A percentile compares a stretch with the other conserved stretches of the same genome.
These are phyloP conservation scores for Helobdella robusta DNA, from an alignment of 2,888 invertebrate genomes.

Conservation along the genomic window DNA sequence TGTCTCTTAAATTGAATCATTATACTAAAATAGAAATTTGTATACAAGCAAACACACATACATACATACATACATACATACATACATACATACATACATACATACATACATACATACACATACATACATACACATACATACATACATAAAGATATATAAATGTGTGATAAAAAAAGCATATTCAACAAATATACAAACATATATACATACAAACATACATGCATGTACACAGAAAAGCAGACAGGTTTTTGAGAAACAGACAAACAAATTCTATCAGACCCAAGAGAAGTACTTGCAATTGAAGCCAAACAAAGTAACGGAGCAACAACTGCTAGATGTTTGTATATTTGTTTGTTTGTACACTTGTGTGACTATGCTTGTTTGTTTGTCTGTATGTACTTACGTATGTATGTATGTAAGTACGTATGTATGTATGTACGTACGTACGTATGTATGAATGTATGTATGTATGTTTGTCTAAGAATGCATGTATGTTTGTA, in stretches of 20 bases:
- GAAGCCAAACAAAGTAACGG: conserved; percentile 49
- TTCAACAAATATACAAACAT: not conserved
- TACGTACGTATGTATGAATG: conserved; percentile 1
- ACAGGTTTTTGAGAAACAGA: conserved; percentile 96
- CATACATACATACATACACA: too few relatives aligned
- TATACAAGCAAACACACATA: too few relatives aligned
- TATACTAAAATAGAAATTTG: too few relatives aligned
- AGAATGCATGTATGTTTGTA: not conserved
- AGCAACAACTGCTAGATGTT: conserved; percentile 50
- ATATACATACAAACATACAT: not conserved
- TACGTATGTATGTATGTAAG: not conserved
- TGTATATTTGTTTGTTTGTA: not conserved
- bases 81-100: too few relatives aligned
- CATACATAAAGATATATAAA: too few relatives aligned
- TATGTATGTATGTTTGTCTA: conserved; percentile 7
- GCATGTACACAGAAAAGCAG: conserved; percentile 66
- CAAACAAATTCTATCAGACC: conserved; percentile 89
- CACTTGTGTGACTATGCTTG: not conserved
- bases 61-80: too few relatives aligned
- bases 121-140: too few relatives aligned
- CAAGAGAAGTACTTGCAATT: conserved; percentile 77
- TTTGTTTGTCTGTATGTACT: conserved; percentile 9
- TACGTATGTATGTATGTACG: conserved; percentile 6
- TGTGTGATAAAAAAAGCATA: too few relatives aligned
- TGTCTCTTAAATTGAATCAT: too few relatives aligned